Conservation (phyloP, 2,888 invertebrate species). For the Megaustenia siamemsis region DNA sequence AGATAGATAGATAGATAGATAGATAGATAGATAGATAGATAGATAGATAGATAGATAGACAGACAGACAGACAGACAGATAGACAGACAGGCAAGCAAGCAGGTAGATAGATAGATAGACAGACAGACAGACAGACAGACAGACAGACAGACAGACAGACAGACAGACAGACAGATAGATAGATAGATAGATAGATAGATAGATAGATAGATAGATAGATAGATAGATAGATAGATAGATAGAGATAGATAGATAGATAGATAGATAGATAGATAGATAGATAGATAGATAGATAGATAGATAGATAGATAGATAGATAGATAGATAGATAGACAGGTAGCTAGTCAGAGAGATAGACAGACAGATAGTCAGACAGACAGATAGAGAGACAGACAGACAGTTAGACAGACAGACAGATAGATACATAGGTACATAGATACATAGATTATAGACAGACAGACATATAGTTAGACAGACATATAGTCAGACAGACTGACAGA, state of each 20-base stretch:
- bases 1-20: not conserved
- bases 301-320: not conserved
- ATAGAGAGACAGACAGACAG: not conserved
- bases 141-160: not conserved
- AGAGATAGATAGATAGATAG: not conserved
- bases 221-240: not conserved
- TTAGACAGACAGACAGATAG: not conserved
- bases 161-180: not conserved
- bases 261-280: not conserved
- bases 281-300: not conserved
- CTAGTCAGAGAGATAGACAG: not conserved
- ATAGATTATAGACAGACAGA: not conserved
- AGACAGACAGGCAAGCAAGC: not conserved
- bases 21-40: not conserved
- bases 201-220: not conserved
- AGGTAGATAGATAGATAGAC: not conserved
- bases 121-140: not conserved
- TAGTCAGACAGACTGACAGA: too few species aligned
- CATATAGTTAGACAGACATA: not conserved
- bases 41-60: not conserved
- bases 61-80: not conserved
- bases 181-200: not conserved
- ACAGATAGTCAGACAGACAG: too few species aligned
- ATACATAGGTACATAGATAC: not conserved
- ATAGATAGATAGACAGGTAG: not conserved